Base-by-base conservation (phyloP, 2,888 invertebrate genomes). In the Hirtodrosophila cameraria region DNA sequence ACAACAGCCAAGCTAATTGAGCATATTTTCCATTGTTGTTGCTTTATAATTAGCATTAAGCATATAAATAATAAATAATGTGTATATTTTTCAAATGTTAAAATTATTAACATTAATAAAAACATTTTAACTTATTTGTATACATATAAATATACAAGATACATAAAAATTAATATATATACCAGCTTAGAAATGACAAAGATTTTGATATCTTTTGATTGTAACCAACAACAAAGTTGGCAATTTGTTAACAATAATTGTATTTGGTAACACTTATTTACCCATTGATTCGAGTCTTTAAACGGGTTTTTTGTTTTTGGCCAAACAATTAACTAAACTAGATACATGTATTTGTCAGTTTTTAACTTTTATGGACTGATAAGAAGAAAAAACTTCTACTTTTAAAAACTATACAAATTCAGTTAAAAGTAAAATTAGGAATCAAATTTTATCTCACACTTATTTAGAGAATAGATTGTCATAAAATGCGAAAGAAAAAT, bases 1-100 rank as follows among this genome's bases (percentile, higher is more conserved):
- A 45, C 12, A 38, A 53, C 46, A 72, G 53, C 57, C 53, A 65
- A 43, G n/a, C 70, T 77, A 74, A 75, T 74, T 78, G 66, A 79
- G 50, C 63, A 76, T 35, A 76, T 69, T 77, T 64, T 73, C 46
- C 43, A 49, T 66, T 50, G 43, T 43, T 58, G 64, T 57, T 69
- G 54, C 30, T 46, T 59, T 62, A 58, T 66, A 74, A 75, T 75
- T 66, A 75, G 59, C 62, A 75, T 71, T 59, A 62, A 66, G 58
- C 58, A 66, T 66, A 60, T 49, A 45, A 38, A 72, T 38, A 55
- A 49, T 36, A 38, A 11, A 35, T n/a, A n/a, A 50, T 4, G 38
- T 20, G 13, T 35, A 13, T 60, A 16, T 48, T 25, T 25, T 4
- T 23, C 23, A 38, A 58, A 57, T 66, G 62, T 46, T 54, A 39